These are phyloP conservation scores for Rutilus rutilus DNA, from an alignment of 2,113 vertebrate species.

Conservation along the genomic window DNA sequence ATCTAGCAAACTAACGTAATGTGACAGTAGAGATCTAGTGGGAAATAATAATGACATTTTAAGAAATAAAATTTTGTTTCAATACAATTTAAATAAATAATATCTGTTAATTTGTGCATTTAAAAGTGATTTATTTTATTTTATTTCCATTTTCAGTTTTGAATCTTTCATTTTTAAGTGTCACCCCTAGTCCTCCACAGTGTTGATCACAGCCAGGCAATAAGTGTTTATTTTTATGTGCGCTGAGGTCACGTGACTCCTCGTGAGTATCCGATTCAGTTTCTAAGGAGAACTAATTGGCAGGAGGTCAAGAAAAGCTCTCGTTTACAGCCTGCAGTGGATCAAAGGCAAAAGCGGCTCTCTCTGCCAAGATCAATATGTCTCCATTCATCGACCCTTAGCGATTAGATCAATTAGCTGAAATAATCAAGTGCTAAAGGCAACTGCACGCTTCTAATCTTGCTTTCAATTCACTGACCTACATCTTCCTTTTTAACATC, in stretches of 20 bases:
- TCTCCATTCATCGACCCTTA: slow-evolving; percentile 15
- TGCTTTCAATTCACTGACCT: slow-evolving; percentile 3
- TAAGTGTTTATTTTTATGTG: background rate
- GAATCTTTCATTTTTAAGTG: too few species aligned
- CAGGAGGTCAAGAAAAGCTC: slow-evolving; percentile 1
- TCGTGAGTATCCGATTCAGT: background rate
- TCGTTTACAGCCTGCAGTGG: slow-evolving; percentile 62
- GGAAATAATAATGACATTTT: background rate
- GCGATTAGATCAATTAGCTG: slow-evolving; percentile 23
- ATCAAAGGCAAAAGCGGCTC: slow-evolving; percentile 19
- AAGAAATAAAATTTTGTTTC: background rate
- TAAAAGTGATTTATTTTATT: background rate
- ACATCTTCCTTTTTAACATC: background rate
- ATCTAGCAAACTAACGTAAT: background rate
- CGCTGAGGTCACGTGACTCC: background rate
- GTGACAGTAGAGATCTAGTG: background rate
- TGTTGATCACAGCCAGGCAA: background rate
- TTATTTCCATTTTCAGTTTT: too few species aligned
- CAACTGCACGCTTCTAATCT: background rate
- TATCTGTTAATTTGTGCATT: background rate
- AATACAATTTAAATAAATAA: background rate
- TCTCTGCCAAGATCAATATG: slow-evolving; percentile 29
- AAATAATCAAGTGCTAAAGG: slow-evolving; percentile 34
- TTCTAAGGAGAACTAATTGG: background rate
- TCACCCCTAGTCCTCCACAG: background rate